Evolutionary conservation across 2,113 vertebrate species (phyloP).

Genomic region (Chloropsis hardwickii): DNA sequence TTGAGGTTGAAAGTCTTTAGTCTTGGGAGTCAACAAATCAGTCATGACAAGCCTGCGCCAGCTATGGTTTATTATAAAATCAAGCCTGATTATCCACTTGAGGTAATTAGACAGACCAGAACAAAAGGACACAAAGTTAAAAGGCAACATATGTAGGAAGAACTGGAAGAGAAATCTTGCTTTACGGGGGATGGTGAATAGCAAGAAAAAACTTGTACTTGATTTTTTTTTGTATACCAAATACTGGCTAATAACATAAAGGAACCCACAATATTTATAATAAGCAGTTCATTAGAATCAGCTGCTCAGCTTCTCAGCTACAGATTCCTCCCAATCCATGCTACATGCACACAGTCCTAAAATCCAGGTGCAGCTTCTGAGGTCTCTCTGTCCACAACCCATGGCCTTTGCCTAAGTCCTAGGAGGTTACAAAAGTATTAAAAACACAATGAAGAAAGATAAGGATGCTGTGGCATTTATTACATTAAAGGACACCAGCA

Average conservation of each 20-base stretch:
- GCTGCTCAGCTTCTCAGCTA: background rate
- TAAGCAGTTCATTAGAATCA: background rate
- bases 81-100: slow-evolving; percentile 33
- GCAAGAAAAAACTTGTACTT: background rate
- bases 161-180: background rate
- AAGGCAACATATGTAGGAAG: slow-evolving; percentile 1
- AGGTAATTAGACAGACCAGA: slow-evolving; percentile 34
- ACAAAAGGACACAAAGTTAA: slow-evolving; percentile 48
- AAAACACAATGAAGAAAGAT: background rate
- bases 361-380: background rate
- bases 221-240: background rate
- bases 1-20: slow-evolving; percentile 16
- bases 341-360: background rate
- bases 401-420: background rate
- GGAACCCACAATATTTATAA: background rate
- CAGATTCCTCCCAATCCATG: background rate
- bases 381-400: background rate
- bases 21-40: slow-evolving; percentile 14
- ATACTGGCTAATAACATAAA: background rate
- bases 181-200: background rate
- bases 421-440: background rate
- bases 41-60: background rate
- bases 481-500: background rate
- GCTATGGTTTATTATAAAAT: slow-evolving; percentile 40
- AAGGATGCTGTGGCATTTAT: background rate